phyloP scores from a whole-genome alignment of 2,113 vertebrate genomes.

The Crotophaga sulcirostris region DNA sequence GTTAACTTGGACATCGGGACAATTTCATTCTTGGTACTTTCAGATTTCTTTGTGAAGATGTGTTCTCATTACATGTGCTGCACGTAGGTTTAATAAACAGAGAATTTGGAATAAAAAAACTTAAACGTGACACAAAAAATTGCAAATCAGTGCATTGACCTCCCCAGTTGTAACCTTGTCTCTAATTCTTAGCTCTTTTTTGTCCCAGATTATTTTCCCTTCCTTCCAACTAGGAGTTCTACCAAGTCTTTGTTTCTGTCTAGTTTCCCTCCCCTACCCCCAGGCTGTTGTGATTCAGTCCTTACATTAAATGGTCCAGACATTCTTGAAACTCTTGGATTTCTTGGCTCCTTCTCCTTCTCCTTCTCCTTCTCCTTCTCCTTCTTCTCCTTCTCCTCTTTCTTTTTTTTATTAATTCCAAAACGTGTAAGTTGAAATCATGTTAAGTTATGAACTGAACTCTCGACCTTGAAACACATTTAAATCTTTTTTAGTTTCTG shows the following conservation, averaged over 20 bases:
- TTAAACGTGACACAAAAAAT: background rate
- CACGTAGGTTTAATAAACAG: background rate
- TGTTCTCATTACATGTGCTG: background rate
- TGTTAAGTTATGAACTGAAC: background rate
- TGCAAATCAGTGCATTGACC: background rate
- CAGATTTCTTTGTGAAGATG: background rate
- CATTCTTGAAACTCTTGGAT: background rate
- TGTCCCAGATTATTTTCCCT: background rate
- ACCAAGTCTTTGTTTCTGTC: background rate
- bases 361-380: background rate
- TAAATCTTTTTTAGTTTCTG: background rate
- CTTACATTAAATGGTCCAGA: background rate
- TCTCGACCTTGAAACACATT: background rate
- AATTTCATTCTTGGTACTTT: background rate
- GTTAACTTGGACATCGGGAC: background rate
- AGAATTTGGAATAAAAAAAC: background rate
- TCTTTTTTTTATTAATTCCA: background rate
- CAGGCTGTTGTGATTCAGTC: background rate
- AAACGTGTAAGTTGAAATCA: background rate
- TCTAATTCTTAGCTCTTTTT: background rate
- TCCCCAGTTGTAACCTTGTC: background rate
- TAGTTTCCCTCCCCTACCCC: background rate
- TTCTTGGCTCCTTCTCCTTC: background rate
- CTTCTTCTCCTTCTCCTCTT: too few species aligned
- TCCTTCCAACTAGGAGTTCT: background rate